Percentiles rank a stretch among this genome's conserved stretches.
These are phyloP conservation scores for Agrotis clavis DNA, from an alignment of 2,888 invertebrate species.

Conservation along the genomic window DNA sequence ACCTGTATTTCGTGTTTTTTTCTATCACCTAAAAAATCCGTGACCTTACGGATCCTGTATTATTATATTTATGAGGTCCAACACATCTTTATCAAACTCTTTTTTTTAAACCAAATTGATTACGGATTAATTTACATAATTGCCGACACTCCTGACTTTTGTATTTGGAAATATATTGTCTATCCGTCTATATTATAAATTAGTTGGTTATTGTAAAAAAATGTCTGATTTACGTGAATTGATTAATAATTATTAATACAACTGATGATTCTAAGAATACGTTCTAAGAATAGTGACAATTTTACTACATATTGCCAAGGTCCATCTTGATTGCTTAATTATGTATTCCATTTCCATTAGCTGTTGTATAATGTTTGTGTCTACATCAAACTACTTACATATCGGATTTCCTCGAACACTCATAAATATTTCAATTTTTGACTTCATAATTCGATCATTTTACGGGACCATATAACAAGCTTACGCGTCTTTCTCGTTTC, in stretches of 20 bases:
- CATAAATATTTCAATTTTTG: not conserved
- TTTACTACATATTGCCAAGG: not conserved
- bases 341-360: not conserved
- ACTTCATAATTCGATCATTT: too few relatives aligned
- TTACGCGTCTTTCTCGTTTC: too few relatives aligned
- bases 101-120: slow-evolving; percentile 25
- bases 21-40: too few relatives aligned
- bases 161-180: slow-evolving; percentile 16
- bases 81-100: slow-evolving; percentile 7
- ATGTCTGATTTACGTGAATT: not conserved
- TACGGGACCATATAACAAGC: too few relatives aligned
- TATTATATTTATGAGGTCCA: not conserved
- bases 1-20: not conserved
- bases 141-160: slow-evolving; percentile 40
- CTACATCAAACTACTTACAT: not conserved
- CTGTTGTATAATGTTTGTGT: not conserved
- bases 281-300: not conserved
- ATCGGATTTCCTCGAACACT: not conserved
- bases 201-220: slow-evolving; percentile 12
- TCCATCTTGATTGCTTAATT: not conserved
- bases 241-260: slow-evolving; percentile 4
- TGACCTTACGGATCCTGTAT: not conserved
- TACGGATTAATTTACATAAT: slow-evolving; percentile 28
- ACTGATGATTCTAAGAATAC: not conserved
- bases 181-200: slow-evolving; percentile 6